Conservation (phyloP, 2,888 invertebrate genomes). For the Lasiommata megera region DNA sequence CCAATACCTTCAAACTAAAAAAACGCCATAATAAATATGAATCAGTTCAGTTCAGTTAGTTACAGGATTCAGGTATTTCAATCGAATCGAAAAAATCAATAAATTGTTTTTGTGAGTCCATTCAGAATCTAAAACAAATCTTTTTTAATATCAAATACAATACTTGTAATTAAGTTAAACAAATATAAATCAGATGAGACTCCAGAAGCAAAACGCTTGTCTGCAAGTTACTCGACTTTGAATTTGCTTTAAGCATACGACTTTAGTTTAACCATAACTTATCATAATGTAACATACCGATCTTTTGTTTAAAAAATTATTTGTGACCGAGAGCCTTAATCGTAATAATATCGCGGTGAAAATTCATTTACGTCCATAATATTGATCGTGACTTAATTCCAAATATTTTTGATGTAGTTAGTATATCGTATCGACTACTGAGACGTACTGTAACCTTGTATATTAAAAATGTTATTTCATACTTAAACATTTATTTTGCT, state of each 20-base stretch:
- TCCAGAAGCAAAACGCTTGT: neutral
- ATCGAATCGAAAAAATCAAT: too few species aligned
- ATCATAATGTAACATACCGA: constrained; percentile 20
- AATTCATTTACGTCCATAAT: constrained; percentile 53
- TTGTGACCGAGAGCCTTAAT: constrained; percentile 11
- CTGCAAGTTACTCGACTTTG: constrained; percentile 16
- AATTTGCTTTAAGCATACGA: constrained; percentile 19
- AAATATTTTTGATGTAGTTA: constrained; percentile 47
- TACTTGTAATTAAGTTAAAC: too few species aligned
- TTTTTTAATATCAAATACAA: too few species aligned
- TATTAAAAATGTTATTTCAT: too few species aligned
- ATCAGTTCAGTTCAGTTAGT: too few species aligned
- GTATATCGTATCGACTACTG: neutral
- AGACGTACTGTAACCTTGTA: too few species aligned
- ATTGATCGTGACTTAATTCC: constrained; percentile 56
- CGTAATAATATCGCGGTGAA: constrained; percentile 57
- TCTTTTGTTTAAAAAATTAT: constrained; percentile 27
- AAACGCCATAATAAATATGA: too few species aligned
- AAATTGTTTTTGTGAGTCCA: too few species aligned
- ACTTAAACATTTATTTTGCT: too few species aligned
- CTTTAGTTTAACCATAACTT: constrained; percentile 21
- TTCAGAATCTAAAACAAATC: too few species aligned
- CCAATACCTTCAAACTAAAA: too few species aligned
- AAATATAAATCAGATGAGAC: neutral
- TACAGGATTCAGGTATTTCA: too few species aligned